phyloP scores from a whole-genome alignment of 2,797 vertebrate genomes.

The Pantherophis vulpinus region DNA sequence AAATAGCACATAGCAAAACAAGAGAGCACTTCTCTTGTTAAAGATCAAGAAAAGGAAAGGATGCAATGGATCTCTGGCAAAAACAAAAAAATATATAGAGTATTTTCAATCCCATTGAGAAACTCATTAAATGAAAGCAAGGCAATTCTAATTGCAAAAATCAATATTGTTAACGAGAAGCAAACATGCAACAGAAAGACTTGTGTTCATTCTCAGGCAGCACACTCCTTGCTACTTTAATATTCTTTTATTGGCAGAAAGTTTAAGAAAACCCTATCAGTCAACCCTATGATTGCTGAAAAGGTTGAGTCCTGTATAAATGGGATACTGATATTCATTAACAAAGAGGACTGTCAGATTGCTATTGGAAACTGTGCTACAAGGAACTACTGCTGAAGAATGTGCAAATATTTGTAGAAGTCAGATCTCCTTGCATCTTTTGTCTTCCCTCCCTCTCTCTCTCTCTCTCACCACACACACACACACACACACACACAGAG shows the following conservation, averaged over 20 bases:
- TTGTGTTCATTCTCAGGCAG: constrained; percentile 36
- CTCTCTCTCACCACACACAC: constrained; percentile 3
- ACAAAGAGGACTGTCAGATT: constrained; percentile 40
- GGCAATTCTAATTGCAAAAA: background rate
- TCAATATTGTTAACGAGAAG: background rate
- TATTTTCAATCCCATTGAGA: constrained; percentile 29
- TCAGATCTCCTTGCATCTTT: background rate
- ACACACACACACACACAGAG: background rate
- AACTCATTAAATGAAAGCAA: background rate
- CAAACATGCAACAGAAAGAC: constrained; percentile 14
- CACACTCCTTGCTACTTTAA: constrained; percentile 25
- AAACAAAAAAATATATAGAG: constrained; percentile 31
- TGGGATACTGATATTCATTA: constrained; percentile 39
- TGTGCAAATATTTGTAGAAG: constrained; percentile 52
- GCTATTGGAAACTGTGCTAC: constrained; percentile 30
- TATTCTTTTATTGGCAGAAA: constrained; percentile 38
- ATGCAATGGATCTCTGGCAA: constrained; percentile 19
- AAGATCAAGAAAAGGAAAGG: background rate
- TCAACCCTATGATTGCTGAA: constrained; percentile 44
- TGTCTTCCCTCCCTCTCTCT: constrained; percentile 22
- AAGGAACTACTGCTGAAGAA: constrained; percentile 30
- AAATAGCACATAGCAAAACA: background rate
- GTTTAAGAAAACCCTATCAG: constrained; percentile 44
- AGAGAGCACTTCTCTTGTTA: background rate
- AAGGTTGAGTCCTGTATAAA: constrained; percentile 15